A percentile compares a stretch with the other conserved stretches of the same genome.
Evolutionary conservation across 2,888 invertebrate genomes (phyloP).

Genomic region (Flexamia atlantica): DNA sequence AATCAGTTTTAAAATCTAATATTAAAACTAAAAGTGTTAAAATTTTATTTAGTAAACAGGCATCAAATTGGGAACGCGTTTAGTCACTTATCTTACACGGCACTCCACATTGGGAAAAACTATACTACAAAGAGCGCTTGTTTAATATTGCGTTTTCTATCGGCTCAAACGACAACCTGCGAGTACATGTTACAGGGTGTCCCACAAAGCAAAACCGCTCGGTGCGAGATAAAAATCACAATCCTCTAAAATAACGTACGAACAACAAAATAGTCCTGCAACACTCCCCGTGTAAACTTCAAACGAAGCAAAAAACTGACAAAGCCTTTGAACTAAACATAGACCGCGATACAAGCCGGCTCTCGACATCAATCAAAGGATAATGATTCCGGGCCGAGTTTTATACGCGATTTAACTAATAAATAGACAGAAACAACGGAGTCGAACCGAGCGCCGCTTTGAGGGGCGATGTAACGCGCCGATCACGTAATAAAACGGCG

Average conservation of each 20-base stretch:
- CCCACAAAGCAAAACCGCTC: neutral
- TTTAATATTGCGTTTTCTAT: neutral
- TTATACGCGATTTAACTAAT: neutral
- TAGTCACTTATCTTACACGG: too few relatives aligned
- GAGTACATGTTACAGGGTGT: neutral
- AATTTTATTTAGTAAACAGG: too few relatives aligned
- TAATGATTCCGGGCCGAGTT: neutral
- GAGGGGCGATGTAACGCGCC: neutral
- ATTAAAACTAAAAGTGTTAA: too few relatives aligned
- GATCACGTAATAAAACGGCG: constrained; percentile 8
- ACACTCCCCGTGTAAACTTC: neutral
- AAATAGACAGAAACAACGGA: neutral
- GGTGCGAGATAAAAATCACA: neutral
- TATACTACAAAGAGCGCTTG: neutral
- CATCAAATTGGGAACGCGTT: too few relatives aligned
- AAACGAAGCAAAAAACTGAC: neutral
- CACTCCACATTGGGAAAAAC: too few relatives aligned
- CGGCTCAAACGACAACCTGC: neutral
- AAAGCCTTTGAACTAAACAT: neutral
- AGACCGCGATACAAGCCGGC: neutral
- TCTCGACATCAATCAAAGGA: constrained; percentile 11
- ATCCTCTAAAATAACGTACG: neutral
- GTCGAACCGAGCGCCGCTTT: neutral
- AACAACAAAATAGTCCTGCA: neutral
- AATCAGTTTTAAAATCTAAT: too few relatives aligned